phyloP scores from a whole-genome alignment of 2,797 vertebrate genomes.

The Cossypha niveicapilla region DNA sequence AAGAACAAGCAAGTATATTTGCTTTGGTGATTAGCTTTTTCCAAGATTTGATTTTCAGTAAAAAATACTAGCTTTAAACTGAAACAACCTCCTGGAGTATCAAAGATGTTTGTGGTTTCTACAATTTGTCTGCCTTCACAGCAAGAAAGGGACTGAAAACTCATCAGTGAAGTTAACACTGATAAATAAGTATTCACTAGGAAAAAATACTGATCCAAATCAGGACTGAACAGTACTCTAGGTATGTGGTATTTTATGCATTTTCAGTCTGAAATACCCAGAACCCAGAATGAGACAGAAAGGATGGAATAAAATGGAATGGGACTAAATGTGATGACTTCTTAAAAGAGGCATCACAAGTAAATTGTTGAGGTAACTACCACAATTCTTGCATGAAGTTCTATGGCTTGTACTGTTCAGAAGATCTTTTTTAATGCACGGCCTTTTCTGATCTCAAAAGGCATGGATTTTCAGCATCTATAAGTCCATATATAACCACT shows the following conservation, averaged over 20 bases:
- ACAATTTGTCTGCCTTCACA: not conserved
- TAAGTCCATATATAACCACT: not conserved
- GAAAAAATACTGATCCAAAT: not conserved
- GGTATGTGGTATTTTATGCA: not conserved
- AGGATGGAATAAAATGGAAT: not conserved
- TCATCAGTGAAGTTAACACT: not conserved
- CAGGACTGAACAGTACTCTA: not conserved
- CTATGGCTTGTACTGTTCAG: not conserved
- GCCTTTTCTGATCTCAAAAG: not conserved
- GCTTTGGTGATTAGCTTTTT: not conserved
- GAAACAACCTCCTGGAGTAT: not conserved
- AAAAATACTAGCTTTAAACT: not conserved
- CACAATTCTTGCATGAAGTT: not conserved
- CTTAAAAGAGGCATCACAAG: not conserved
- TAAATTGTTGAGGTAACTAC: not conserved
- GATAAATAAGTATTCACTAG: not conserved
- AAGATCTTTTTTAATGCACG: not conserved
- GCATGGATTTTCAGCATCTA: not conserved
- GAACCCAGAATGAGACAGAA: not conserved
- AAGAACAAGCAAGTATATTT: not conserved
- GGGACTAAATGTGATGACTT: rapidly evolving
- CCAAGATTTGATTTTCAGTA: not conserved
- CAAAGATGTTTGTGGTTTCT: not conserved
- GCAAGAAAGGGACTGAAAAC: not conserved
- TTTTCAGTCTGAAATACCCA: not conserved